phyloP scores from a whole-genome alignment of 2,797 vertebrate species.

The Argyrosomus regius region DNA sequence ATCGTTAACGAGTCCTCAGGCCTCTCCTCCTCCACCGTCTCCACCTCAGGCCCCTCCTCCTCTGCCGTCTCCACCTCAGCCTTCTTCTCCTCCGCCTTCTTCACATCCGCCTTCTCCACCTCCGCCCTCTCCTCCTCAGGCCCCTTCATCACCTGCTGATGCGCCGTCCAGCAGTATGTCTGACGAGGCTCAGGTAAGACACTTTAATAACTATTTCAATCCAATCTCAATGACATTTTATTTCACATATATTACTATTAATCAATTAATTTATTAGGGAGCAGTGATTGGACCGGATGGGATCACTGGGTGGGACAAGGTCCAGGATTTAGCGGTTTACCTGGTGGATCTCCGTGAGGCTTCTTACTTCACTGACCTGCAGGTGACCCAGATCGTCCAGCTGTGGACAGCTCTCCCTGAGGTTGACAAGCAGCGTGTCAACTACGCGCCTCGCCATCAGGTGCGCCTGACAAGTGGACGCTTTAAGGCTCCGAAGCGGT shows the following conservation, averaged over 20 bases:
- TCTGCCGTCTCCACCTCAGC: too few relatives aligned
- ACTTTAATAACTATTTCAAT: neutral
- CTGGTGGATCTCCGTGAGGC: neutral
- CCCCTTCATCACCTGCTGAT: neutral
- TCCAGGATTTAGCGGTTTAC: neutral
- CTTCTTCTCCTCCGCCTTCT: too few relatives aligned
- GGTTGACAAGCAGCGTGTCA: neutral
- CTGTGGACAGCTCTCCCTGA: neutral
- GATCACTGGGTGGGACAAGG: neutral
- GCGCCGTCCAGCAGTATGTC: neutral
- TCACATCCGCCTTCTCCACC: too few relatives aligned
- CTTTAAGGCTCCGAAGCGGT: neutral
- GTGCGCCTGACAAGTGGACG: neutral
- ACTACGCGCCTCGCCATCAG: neutral
- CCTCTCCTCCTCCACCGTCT: too few relatives aligned
- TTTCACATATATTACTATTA: neutral
- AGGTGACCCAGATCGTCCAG: neutral
- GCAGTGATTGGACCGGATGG: too few relatives aligned
- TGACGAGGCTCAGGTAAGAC: neutral
- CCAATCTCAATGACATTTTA: constrained; percentile 1
- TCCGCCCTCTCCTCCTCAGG: neutral
- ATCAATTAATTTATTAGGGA: too few relatives aligned
- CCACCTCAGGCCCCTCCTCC: too few relatives aligned
- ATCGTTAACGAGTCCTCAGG: too few relatives aligned
- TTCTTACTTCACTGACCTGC: neutral